Percentiles rank a stretch among this genome's conserved stretches.
Conservation (phyloP, 2,888 invertebrate genomes). For the Dynastes tityus region DNA sequence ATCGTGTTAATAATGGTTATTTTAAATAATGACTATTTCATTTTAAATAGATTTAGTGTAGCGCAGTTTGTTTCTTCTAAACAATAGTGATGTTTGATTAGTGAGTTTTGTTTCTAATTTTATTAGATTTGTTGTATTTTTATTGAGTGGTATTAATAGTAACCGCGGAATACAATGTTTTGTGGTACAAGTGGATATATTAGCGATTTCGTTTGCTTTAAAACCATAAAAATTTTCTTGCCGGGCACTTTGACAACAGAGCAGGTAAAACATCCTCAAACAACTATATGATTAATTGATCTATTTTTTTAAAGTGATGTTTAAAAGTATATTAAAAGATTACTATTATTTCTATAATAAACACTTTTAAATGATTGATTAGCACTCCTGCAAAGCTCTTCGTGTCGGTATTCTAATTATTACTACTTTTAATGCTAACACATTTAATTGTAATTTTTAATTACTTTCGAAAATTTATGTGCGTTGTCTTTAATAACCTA, state of each 20-base stretch:
- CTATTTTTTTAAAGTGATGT: no score
- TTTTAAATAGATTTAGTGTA: neutral
- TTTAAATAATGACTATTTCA: neutral
- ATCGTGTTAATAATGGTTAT: slow-evolving; percentile 14
- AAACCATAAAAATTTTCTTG: slow-evolving; percentile 55
- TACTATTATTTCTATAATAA: no score
- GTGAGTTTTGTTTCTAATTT: neutral
- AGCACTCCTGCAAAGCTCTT: no score
- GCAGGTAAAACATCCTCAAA: slow-evolving; percentile 5
- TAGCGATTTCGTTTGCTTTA: slow-evolving; percentile 54
- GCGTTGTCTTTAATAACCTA: no score
- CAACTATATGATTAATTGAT: neutral
- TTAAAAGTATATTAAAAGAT: no score
- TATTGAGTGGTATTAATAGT: neutral
- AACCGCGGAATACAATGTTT: slow-evolving; percentile 43
- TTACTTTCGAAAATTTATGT: no score
- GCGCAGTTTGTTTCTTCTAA: neutral
- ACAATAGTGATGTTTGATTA: neutral
- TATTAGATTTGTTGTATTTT: neutral
- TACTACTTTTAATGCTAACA: no score
- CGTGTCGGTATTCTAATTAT: no score
- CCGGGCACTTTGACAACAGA: slow-evolving; percentile 28
- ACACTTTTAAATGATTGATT: no score
- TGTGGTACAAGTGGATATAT: slow-evolving; percentile 53
- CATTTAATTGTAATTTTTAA: no score